Evolutionary conservation across 2,797 vertebrate species (phyloP).

Genomic region (Sandelia bainsii): DNA sequence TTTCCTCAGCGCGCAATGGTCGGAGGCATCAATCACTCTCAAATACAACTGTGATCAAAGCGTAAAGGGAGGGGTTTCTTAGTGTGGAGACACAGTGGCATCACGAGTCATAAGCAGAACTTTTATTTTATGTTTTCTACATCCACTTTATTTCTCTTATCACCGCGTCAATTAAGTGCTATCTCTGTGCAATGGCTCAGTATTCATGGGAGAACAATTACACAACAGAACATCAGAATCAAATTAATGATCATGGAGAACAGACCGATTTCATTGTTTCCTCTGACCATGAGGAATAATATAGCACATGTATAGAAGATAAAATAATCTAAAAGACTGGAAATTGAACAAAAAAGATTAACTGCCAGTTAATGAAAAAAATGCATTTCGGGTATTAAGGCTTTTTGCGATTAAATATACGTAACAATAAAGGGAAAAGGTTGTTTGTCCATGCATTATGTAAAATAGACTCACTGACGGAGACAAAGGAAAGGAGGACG

Average conservation of each 20-base stretch:
- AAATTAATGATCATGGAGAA: not conserved
- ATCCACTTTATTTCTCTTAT: too few species aligned
- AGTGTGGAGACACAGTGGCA: not conserved
- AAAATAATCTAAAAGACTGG: not conserved
- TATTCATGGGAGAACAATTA: not conserved
- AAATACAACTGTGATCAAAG: slow-evolving; percentile 31
- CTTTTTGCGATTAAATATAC: not conserved
- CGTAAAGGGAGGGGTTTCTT: slow-evolving; percentile 2
- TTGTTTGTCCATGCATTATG: not conserved
- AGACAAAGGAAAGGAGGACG: not conserved
- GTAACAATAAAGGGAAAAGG: too few species aligned
- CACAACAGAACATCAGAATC: not conserved
- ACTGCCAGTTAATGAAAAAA: too few species aligned
- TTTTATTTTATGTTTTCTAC: slow-evolving; percentile 12
- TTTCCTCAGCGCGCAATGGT: slow-evolving; percentile 60
- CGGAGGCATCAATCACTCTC: slow-evolving; percentile 47
- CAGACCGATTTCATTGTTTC: not conserved
- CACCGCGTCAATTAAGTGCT: not conserved
- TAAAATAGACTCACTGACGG: not conserved
- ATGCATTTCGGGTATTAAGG: not conserved
- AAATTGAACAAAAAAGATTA: too few species aligned
- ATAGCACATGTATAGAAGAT: not conserved
- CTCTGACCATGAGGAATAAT: not conserved
- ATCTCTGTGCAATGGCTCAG: not conserved
- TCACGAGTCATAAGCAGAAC: slow-evolving; percentile 30